phyloP scores from a whole-genome alignment of 1,140 invertebrate species.

The Forficula auricularia region DNA sequence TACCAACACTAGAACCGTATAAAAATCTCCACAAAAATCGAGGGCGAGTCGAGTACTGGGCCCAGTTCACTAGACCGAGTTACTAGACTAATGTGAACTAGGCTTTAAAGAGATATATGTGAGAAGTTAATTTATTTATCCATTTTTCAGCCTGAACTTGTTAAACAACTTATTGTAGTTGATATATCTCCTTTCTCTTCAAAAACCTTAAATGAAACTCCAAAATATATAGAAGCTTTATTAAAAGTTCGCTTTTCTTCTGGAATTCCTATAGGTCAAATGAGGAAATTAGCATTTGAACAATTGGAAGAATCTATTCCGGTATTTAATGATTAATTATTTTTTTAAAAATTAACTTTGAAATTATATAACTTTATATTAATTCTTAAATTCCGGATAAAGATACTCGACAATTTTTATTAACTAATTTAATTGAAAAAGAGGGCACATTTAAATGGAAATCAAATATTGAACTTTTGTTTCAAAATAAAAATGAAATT shows the following conservation, averaged over 20 bases:
- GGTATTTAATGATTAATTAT: slow-evolving; percentile 22
- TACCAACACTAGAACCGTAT: too few relatives aligned
- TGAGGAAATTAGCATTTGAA: slow-evolving; percentile 36
- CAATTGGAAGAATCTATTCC: slow-evolving; percentile 28
- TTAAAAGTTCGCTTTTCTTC: slow-evolving; percentile 34
- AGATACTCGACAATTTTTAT: slow-evolving; percentile 42
- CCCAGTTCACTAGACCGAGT: too few relatives aligned
- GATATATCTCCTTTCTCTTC: slow-evolving; percentile 66
- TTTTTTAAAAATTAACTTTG: slow-evolving; percentile 14
- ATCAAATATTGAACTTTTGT: slow-evolving; percentile 50
- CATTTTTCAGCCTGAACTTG: slow-evolving; percentile 46
- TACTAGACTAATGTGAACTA: too few relatives aligned
- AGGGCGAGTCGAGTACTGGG: too few relatives aligned
- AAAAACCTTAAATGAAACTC: slow-evolving; percentile 40
- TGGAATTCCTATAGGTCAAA: slow-evolving; percentile 42
- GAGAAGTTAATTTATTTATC: slow-evolving; percentile 16
- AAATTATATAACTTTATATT: background rate
- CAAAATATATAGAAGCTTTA: slow-evolving; percentile 47
- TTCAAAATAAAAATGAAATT: slow-evolving; percentile 43
- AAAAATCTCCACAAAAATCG: too few relatives aligned
- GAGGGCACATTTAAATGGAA: slow-evolving; percentile 49
- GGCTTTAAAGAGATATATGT: too few relatives aligned
- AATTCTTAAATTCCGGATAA: slow-evolving; percentile 23
- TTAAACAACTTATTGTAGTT: slow-evolving; percentile 62
- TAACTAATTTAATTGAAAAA: slow-evolving; percentile 57